A percentile compares a stretch with the other conserved stretches of the same genome.
Evolutionary conservation across 2,888 invertebrate genomes (phyloP).

Genomic region (Cylloceria caligata): DNA sequence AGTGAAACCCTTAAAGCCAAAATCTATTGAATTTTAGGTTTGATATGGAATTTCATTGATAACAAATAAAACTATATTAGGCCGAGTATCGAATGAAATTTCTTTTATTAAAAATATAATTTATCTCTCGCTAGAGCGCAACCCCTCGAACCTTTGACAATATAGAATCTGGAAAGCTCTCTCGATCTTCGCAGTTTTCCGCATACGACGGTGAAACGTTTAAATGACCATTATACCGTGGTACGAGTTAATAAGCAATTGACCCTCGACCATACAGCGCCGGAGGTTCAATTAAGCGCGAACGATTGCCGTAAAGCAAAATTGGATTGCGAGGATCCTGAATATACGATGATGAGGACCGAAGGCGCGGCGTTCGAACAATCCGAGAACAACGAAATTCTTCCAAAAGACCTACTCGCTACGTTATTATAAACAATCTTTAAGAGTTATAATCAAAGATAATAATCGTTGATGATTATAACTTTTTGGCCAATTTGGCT

Average conservation of each 20-base stretch:
- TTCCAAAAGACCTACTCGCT: no score
- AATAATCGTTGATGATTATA: no score
- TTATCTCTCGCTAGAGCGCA: neutral
- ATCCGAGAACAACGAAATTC: neutral
- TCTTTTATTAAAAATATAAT: neutral
- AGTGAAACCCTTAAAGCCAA: no score
- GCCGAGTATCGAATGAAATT: neutral
- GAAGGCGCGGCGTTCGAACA: neutral
- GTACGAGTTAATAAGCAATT: constrained; percentile 83
- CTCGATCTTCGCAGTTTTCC: constrained; percentile 22
- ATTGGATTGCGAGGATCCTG: constrained; percentile 67
- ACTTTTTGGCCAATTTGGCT: neutral
- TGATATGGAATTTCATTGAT: no score
- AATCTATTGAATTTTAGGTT: no score
- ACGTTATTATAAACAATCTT: no score
- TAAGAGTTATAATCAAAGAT: no score
- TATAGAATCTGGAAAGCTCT: constrained; percentile 31
- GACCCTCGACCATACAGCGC: constrained; percentile 79
- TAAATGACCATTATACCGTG: constrained; percentile 73
- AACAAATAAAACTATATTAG: no score
- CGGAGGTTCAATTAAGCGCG: constrained; percentile 78
- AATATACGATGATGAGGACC: constrained; percentile 13
- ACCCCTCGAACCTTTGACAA: neutral
- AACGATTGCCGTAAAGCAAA: constrained; percentile 73
- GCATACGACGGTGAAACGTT: constrained; percentile 72